Evolutionary conservation across 2,888 invertebrate genomes (phyloP).

Genomic region (Drosophila austrosaltans): DNA sequence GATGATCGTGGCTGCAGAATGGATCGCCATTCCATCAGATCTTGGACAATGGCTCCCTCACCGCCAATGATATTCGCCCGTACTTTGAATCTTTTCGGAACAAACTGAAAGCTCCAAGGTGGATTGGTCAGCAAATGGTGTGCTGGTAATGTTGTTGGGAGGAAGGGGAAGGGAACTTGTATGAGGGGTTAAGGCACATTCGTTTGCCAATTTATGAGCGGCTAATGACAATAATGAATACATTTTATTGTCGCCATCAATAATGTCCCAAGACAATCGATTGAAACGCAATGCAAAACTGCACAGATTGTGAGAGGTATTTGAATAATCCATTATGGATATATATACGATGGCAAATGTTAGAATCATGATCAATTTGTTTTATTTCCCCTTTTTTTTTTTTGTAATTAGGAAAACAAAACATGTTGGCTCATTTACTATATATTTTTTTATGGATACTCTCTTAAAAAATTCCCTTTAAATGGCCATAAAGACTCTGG

Average conservation of each 20-base stretch:
- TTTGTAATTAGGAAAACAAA: too few relatives aligned
- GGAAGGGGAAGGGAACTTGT: not conserved
- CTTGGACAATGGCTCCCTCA: conserved; percentile 44
- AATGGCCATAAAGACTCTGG: not conserved
- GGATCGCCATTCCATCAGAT: conserved; percentile 25
- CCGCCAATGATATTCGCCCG: conserved; percentile 48
- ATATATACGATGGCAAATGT: not conserved
- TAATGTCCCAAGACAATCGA: conserved; percentile 52
- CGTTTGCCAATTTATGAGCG: conserved; percentile 79
- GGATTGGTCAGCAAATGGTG: conserved; percentile 1
- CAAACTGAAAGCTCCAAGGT: conserved; percentile 12
- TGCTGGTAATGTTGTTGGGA: too few relatives aligned
- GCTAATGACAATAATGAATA: conserved; percentile 81
- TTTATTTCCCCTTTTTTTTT: too few relatives aligned
- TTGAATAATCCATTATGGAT: not conserved
- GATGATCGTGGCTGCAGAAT: conserved; percentile 27
- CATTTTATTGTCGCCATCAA: conserved; percentile 78
- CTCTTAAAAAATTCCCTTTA: conserved; percentile 31
- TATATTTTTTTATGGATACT: too few relatives aligned
- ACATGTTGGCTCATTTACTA: too few relatives aligned
- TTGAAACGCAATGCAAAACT: conserved; percentile 14
- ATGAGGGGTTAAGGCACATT: conserved; percentile 62
- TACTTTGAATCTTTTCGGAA: conserved; percentile 37
- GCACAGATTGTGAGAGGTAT: conserved; percentile 9
- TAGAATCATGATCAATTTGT: not conserved